These are phyloP conservation scores for Synodontis membranacea DNA, from an alignment of 2,113 vertebrate genomes.

Conservation along the genomic window DNA sequence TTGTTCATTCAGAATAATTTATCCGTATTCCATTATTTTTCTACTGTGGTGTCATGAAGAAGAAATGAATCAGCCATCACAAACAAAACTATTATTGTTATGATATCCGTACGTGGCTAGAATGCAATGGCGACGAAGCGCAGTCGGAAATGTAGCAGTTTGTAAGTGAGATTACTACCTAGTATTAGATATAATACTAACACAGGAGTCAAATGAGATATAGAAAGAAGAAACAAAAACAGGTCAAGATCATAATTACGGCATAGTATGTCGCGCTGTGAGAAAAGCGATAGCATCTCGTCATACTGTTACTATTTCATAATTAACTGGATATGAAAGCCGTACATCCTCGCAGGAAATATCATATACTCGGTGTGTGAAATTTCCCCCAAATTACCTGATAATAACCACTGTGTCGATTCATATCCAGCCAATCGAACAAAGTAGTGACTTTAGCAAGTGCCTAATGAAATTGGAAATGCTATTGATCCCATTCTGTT, in stretches of 20 bases:
- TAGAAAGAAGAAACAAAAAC: neutral
- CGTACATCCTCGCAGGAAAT: slow-evolving; percentile 35
- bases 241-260: neutral
- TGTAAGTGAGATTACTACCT: slow-evolving; percentile 20
- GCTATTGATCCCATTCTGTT: slow-evolving; percentile 40
- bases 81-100: slow-evolving; percentile 5
- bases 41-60: neutral
- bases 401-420: slow-evolving; percentile 40
- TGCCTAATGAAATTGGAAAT: slow-evolving; percentile 40
- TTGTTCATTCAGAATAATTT: neutral
- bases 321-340: slow-evolving; percentile 25
- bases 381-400: slow-evolving; percentile 41
- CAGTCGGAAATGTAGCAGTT: neutral
- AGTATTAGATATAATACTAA: neutral
- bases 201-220: neutral
- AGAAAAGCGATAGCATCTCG: neutral
- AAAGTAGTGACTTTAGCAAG: slow-evolving; percentile 24
- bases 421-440: slow-evolving; percentile 36
- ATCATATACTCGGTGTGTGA: slow-evolving; percentile 11
- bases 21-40: neutral
- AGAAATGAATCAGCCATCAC: slow-evolving; percentile 10
- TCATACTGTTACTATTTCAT: slow-evolving; percentile 1
- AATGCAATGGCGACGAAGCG: neutral
- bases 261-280: slow-evolving; percentile 5
- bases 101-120: neutral